Evolutionary conservation across 1,140 invertebrate species (phyloP), one percentile per base, ranked within the genome.

Genomic region (Bombus picipes): DNA sequence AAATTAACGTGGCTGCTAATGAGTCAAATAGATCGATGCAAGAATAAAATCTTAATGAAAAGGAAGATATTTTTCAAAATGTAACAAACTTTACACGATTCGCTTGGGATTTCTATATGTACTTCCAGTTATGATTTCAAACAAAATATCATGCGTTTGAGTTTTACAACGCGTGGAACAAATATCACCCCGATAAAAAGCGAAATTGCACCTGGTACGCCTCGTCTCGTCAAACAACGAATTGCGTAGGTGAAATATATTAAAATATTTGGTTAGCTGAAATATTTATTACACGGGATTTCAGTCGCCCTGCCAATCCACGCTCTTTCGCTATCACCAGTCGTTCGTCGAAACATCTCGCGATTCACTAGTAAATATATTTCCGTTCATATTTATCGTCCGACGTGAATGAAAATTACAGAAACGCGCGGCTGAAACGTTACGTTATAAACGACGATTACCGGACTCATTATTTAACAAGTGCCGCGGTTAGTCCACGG

Each of bases 261-360:
- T 75, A 82, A 82, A 82, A 53, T 65, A 74, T 65, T 53, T 25
- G 2, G 12, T 2, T 10, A 57, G 57, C 15, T 47, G 81, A 82
- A 65, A 82, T 47, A 82, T 82, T 75, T 71, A 82, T 74, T 82
- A 82, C 81, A 37, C 39, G 39, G 70, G 70, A 81, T 73, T 73
- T 81, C 68, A 62, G 73, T 81, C 57, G 57, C 41, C 32, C 13
- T n/a, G 25, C 3, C 59, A 62, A 10, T 5, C 39, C 18, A 6
- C 62, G 8, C 70, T 39, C 25, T 15, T 15, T 32, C 1, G 1
- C n/a, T 8, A 18, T 8, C 15, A 22, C 18, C 18, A 53, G 5
- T 28, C 6, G 32, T 25, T 10, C 22, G 9, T 9, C 8, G 32
- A 3, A 9, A 25, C 28, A 41, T 53, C 32, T 53, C 41, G n/a